Conservation (phyloP, 2,797 vertebrate species). For the Pangasius larnaudii region DNA sequence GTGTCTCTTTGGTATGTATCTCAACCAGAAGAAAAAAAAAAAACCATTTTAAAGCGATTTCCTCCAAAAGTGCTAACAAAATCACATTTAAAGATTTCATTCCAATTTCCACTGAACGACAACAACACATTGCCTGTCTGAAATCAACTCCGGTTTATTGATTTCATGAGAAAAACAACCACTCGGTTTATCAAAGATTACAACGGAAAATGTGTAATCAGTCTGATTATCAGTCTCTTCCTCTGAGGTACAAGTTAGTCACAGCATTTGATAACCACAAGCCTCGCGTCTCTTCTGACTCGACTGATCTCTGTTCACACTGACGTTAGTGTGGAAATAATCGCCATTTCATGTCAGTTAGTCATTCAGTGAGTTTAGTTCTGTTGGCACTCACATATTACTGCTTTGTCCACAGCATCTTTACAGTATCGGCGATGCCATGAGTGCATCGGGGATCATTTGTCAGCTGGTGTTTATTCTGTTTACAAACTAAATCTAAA, state of each 20-base stretch:
- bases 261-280: not conserved
- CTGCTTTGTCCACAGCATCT: not conserved
- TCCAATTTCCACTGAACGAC: not conserved
- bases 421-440: not conserved
- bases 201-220: not conserved
- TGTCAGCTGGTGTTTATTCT: not conserved
- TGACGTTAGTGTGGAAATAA: not conserved
- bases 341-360: not conserved
- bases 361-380: not conserved
- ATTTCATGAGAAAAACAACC: not conserved
- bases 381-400: not conserved
- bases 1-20: not conserved
- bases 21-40: not conserved
- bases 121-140: not conserved
- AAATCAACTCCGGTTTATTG: not conserved
- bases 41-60: not conserved
- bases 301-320: not conserved
- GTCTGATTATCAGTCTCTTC: not conserved
- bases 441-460: not conserved
- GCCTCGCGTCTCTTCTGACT: not conserved
- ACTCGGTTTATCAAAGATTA: not conserved
- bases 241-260: not conserved
- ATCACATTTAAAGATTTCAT: not conserved
- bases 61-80: not conserved
- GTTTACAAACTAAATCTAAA: not conserved